Base-by-base conservation (phyloP, 1,140 invertebrate species). In the Chlorops oryzae region DNA sequence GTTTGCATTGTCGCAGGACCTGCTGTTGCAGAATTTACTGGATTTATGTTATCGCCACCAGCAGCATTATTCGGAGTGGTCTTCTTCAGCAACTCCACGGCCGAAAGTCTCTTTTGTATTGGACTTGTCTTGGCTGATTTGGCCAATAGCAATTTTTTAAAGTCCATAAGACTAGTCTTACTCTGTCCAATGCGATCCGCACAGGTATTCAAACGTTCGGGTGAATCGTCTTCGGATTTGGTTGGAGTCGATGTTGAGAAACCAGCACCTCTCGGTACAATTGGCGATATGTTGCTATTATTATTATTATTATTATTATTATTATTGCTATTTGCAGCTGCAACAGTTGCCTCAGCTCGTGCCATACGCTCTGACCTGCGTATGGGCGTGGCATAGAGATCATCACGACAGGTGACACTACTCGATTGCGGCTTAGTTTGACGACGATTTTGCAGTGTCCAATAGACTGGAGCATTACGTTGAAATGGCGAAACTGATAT, bases 51-150 rank as follows among this genome's bases (percentile, higher is more conserved):
- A n/a, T n/a, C n/a, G n/a, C n/a, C n/a, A n/a, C n/a, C n/a, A n/a
- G n/a, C n/a, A n/a, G n/a, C n/a, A 12, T 40, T 10, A 5, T 39
- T 43, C 3, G 53, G 37, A 5, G 50, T 43, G 3, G 63, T 83
- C 23, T 87, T 70, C 73, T 87, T 88, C 5, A 92, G 64, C 65
- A 88, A 81, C 67, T 92, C 88, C 3, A 90, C 87, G 5, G 89
- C 89, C 13, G 88, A 90, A 0, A 87, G 65, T 59, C 86, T 86
- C 7, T 75, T 74, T 51, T 46, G 75, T 43, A 64, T 73, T 20
- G 61, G 59, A 51, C 70, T 71, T 61, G 77, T 71, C 51, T 79
- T 77, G 62, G 77, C 72, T 49, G 77, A 73, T 72, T 83, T 78
- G 73, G 68, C 53, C 74, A 77, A 73, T 2, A 92, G 73, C 12